Conservation (phyloP, 2,113 vertebrate genomes). For the Eudorcas thomsonii region DNA sequence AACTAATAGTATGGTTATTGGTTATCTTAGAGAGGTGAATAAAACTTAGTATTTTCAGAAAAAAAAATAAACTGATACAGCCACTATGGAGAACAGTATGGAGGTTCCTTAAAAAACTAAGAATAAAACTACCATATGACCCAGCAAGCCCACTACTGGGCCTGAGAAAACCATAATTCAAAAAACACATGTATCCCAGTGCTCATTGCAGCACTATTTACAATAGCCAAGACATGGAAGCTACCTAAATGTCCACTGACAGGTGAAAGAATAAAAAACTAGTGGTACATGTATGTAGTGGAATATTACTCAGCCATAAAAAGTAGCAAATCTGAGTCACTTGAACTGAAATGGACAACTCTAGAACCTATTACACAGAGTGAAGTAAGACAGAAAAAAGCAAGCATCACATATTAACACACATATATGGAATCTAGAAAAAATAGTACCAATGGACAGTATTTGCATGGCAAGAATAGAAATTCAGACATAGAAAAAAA, state of each 20-base stretch:
- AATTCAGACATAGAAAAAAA: background rate
- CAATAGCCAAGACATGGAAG: too few relatives aligned
- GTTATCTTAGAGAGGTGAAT: constrained; percentile 83
- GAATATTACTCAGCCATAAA: background rate
- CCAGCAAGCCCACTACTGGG: too few relatives aligned
- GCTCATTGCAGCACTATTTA: too few relatives aligned
- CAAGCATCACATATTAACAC: background rate
- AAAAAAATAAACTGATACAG: background rate
- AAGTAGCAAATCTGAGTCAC: background rate
- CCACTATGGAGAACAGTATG: too few relatives aligned
- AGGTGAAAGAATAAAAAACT: too few relatives aligned
- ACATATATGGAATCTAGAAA: background rate
- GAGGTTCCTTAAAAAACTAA: too few relatives aligned
- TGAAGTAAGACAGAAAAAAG: background rate
- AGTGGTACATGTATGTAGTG: background rate
- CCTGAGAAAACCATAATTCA: too few relatives aligned
- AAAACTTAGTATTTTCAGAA: constrained; percentile 86
- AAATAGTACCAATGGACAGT: background rate
- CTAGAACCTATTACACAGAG: background rate
- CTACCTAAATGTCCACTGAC: too few relatives aligned
- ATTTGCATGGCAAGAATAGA: background rate
- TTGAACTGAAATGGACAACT: background rate
- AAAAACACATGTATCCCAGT: too few relatives aligned
- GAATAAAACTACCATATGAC: too few relatives aligned
- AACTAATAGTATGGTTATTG: constrained; percentile 80